A percentile compares a stretch with the other conserved stretches of the same genome.
These are phyloP conservation scores for Helicoverpa zea DNA, from an alignment of 1,140 invertebrate species.

Conservation along the genomic window DNA sequence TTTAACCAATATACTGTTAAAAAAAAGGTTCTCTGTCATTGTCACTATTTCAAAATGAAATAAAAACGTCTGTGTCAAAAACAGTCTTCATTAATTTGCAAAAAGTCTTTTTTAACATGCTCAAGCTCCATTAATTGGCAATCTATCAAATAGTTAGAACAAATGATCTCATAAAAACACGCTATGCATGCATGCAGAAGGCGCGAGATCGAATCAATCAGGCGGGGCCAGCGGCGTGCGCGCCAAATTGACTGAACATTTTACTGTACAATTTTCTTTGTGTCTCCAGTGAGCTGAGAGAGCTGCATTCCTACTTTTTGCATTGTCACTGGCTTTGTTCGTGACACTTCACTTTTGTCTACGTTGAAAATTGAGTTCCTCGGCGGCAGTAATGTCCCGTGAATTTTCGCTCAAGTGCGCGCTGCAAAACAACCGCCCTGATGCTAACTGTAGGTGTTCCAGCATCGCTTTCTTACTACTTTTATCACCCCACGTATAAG, in stretches of 20 bases:
- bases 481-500: not conserved
- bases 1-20: not conserved
- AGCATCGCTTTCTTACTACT: not conserved
- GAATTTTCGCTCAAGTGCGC: slow-evolving; percentile 35
- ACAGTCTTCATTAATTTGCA: not conserved
- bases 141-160: slow-evolving; percentile 3
- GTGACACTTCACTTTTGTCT: slow-evolving; percentile 44
- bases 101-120: not conserved
- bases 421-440: slow-evolving; percentile 11
- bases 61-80: too few relatives aligned
- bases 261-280: slow-evolving; percentile 41
- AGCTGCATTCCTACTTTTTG: slow-evolving; percentile 44
- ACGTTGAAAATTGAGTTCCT: slow-evolving; percentile 42
- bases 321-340: slow-evolving; percentile 42
- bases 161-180: slow-evolving; percentile 31
- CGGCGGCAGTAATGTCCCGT: slow-evolving; percentile 33
- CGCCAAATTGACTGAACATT: slow-evolving; percentile 40
- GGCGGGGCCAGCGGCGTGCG: slow-evolving; percentile 18
- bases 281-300: slow-evolving; percentile 38
- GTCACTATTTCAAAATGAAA: too few relatives aligned
- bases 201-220: slow-evolving; percentile 27
- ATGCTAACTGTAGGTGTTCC: not conserved
- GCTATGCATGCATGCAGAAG: not conserved
- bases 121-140: not conserved
- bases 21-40: too few relatives aligned